These are phyloP conservation scores for Melipona bicolor DNA, from an alignment of 2,888 invertebrate species.

Conservation along the genomic window DNA sequence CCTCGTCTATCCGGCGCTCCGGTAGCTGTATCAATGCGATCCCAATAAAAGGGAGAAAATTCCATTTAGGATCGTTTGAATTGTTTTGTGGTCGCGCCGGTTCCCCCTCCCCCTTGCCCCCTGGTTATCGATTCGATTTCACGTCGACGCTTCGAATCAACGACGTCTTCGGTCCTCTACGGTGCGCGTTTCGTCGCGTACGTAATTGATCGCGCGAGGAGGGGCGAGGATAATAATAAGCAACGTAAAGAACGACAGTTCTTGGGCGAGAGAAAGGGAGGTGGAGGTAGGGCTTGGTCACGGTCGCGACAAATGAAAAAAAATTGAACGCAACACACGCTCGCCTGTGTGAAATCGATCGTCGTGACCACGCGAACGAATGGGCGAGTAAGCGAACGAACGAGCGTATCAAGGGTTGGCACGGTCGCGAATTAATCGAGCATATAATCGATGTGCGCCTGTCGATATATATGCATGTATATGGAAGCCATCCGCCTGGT, in stretches of 20 bases:
- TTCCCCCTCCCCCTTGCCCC: background rate
- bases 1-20: conserved; percentile 30
- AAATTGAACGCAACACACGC: conserved; percentile 54
- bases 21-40: conserved; percentile 34
- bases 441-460: conserved; percentile 83
- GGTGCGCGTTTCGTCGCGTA: too few relatives aligned
- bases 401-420: conserved; percentile 75
- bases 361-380: conserved; percentile 51
- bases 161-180: background rate
- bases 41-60: conserved; percentile 51
- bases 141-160: background rate
- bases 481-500: conserved; percentile 71
- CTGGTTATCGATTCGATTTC: conserved; percentile 1
- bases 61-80: conserved; percentile 47
- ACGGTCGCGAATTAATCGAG: conserved; percentile 83
- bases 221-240: background rate
- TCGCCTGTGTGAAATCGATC: conserved; percentile 60
- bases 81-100: conserved; percentile 26
- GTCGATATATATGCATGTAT: conserved; percentile 76
- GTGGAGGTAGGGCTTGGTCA: background rate
- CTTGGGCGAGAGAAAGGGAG: background rate
- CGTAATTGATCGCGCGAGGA: background rate
- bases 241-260: background rate
- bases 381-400: conserved; percentile 67
- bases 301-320: conserved; percentile 48